Evolutionary conservation across 2,797 vertebrate genomes (phyloP).

Genomic region (Melanotaenia boesemani): DNA sequence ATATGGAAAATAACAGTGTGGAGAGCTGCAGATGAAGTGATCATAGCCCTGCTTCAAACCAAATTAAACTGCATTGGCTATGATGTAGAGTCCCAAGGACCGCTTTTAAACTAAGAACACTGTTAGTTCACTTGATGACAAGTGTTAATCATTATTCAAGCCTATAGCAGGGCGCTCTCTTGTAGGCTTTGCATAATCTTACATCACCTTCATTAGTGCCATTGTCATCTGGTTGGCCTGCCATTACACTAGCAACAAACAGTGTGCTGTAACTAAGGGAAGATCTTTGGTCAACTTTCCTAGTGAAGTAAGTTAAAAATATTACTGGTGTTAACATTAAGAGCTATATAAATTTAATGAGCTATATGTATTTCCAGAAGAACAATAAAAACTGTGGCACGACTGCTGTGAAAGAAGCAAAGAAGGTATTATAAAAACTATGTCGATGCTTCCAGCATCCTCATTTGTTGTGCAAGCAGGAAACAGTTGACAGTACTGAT

Average conservation of each 20-base stretch:
- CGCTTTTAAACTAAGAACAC: not conserved
- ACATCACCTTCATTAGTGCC: conserved; percentile 66
- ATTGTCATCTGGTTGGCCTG: conserved; percentile 15
- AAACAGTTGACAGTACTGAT: conserved; percentile 40
- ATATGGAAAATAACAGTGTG: conserved; percentile 47
- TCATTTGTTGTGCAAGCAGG: conserved; percentile 16
- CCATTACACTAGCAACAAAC: conserved; percentile 38
- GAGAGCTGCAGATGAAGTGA: conserved; percentile 33
- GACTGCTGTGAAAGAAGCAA: not conserved
- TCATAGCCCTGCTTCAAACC: conserved; percentile 25
- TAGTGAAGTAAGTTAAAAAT: not conserved
- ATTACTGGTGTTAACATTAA: not conserved
- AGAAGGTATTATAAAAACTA: not conserved
- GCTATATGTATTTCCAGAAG: not conserved
- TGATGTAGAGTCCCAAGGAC: not conserved
- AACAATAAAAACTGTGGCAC: not conserved
- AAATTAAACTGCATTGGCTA: conserved; percentile 4
- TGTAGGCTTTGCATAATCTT: conserved; percentile 64
- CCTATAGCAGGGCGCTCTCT: conserved; percentile 15
- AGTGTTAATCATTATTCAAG: conserved; percentile 4
- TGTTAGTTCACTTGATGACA: conserved; percentile 4
- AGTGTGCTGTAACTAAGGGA: conserved; percentile 37
- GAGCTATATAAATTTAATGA: not conserved
- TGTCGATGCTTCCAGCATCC: no score
- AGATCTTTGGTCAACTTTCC: conserved; percentile 21